Conservation (phyloP, 2,113 vertebrate genomes). For the Lonchura striata region DNA sequence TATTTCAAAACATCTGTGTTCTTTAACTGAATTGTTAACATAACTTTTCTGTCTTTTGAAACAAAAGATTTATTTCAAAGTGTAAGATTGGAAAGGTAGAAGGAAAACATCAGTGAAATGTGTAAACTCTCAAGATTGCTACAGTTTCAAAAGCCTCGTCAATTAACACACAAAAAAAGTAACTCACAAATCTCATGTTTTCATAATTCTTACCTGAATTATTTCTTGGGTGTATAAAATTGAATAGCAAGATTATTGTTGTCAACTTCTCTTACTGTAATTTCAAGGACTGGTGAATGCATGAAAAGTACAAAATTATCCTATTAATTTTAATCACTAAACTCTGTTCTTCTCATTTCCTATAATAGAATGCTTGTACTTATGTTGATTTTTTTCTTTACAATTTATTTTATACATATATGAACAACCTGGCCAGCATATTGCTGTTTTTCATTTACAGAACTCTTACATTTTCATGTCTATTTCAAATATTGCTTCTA, state of each 20-base stretch:
- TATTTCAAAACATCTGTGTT: neutral
- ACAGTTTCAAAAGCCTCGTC: neutral
- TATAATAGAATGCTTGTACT: neutral
- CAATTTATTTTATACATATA: neutral
- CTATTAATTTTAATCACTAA: slow-evolving; percentile 2
- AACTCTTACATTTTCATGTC: neutral
- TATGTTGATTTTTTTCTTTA: neutral
- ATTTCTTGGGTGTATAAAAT: neutral
- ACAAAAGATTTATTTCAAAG: neutral
- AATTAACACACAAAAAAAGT: neutral
- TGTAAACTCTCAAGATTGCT: neutral
- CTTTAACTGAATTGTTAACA: neutral
- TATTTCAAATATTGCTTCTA: neutral
- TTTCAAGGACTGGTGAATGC: neutral
- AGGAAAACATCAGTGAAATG: neutral
- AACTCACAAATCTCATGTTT: neutral
- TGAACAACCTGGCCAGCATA: neutral
- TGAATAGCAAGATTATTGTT: neutral
- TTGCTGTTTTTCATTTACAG: neutral
- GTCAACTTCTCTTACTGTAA: neutral
- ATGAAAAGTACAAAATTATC: neutral
- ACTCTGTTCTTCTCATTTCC: neutral
- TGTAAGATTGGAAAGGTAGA: neutral
- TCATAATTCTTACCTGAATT: neutral
- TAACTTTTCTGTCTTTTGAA: neutral